A percentile compares a stretch with the other conserved stretches of the same genome.
Conservation (phyloP, 2,113 vertebrate species). For the Scomber japonicus region DNA sequence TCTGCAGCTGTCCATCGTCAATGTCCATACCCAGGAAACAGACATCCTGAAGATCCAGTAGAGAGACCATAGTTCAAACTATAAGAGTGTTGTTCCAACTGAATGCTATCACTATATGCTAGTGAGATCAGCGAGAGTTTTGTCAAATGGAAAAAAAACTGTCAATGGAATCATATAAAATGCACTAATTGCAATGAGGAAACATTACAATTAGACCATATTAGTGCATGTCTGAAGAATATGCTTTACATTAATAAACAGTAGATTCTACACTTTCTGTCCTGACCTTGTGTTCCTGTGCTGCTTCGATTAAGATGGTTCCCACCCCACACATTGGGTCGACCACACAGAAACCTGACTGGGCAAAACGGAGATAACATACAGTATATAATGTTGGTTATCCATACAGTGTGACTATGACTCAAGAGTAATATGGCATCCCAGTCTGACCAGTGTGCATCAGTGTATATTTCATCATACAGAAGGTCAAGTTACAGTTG, state of each 20-base stretch:
- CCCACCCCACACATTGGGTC: slow-evolving; percentile 97
- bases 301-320: slow-evolving; percentile 92
- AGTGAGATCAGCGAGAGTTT: background rate
- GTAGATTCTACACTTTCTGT: background rate
- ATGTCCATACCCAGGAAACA: slow-evolving; percentile 89
- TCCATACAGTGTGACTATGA: background rate
- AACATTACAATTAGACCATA: too few species aligned
- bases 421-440: background rate
- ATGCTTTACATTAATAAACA: background rate
- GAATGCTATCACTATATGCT: too few species aligned
- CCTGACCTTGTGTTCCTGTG: slow-evolving; percentile 89
- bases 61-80: background rate
- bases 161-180: too few species aligned
- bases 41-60: slow-evolving; percentile 77
- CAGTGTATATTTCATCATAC: background rate
- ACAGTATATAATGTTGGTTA: background rate
- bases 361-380: slow-evolving; percentile 4
- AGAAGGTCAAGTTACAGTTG: background rate
- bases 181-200: too few species aligned
- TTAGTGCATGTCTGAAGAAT: background rate
- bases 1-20: slow-evolving; percentile 88
- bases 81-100: background rate
- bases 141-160: too few species aligned
- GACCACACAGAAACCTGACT: slow-evolving; percentile 88
- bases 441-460: background rate